These are phyloP conservation scores for Phorcus lineatus DNA, from an alignment of 2,888 invertebrate genomes.

Conservation along the genomic window DNA sequence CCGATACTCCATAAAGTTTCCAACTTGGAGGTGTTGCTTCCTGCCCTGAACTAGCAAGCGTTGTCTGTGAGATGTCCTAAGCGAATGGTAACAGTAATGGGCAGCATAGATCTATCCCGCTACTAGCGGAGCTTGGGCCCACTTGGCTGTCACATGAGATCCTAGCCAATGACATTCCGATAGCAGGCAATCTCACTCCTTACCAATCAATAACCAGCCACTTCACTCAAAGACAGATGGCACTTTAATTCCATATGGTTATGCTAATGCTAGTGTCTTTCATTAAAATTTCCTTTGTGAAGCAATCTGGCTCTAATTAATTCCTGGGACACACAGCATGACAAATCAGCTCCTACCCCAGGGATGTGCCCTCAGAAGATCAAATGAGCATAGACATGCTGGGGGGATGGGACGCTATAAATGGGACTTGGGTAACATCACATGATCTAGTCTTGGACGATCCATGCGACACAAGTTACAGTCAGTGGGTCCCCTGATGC, in stretches of 20 bases:
- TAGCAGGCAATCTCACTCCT: conserved; percentile 27
- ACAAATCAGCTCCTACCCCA: conserved; percentile 7
- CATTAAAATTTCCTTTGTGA: conserved; percentile 39
- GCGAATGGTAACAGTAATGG: conserved; percentile 21
- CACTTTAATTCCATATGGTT: conserved; percentile 27
- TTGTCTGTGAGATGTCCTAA: conserved; percentile 9
- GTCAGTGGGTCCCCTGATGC: neutral
- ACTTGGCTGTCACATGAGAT: conserved; percentile 30
- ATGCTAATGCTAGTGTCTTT: conserved; percentile 33
- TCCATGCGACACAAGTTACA: conserved; percentile 1
- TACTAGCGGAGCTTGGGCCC: conserved; percentile 10
- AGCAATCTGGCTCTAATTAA: conserved; percentile 34
- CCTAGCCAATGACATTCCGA: conserved; percentile 35
- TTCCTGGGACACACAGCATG: conserved; percentile 31
- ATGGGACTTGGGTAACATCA: neutral
- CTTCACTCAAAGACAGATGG: conserved; percentile 36
- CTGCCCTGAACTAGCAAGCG: neutral
- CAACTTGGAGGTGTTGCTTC: conserved; percentile 3
- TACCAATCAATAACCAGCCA: conserved; percentile 34
- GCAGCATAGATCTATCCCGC: neutral
- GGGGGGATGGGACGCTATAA: neutral
- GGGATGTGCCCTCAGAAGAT: conserved; percentile 20
- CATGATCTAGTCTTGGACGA: neutral
- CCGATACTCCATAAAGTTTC: conserved; percentile 11
- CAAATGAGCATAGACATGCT: conserved; percentile 21